phyloP scores from a whole-genome alignment of 1,140 invertebrate genomes.

The Eubasilissa regina region DNA sequence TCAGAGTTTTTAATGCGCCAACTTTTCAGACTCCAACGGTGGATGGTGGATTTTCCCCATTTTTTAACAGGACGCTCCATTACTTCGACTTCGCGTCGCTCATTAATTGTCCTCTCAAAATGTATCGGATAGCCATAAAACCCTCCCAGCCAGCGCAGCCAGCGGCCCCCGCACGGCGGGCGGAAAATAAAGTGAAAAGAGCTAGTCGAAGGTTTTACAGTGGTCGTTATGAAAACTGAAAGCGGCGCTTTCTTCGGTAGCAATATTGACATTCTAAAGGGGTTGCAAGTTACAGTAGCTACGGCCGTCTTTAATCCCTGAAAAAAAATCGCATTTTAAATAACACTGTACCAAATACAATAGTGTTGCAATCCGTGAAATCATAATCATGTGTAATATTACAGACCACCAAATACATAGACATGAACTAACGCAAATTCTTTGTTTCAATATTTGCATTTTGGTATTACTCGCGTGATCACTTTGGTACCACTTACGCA shows the following conservation, averaged over 20 bases:
- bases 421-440: no score
- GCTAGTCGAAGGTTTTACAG: neutral
- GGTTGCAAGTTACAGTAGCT: neutral
- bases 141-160: neutral
- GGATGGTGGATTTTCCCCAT: constrained; percentile 1
- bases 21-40: constrained; percentile 25
- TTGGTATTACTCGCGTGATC: no score
- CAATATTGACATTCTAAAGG: constrained; percentile 32
- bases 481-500: no score
- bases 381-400: no score
- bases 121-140: constrained; percentile 51
- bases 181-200: constrained; percentile 38
- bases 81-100: constrained; percentile 23
- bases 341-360: no score
- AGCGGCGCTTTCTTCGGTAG: neutral
- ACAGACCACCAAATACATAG: no score
- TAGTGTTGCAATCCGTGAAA: no score
- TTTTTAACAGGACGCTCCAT: constrained; percentile 35
- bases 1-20: constrained; percentile 39
- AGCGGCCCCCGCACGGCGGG: neutral
- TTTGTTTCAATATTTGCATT: no score
- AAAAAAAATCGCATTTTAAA: no score
- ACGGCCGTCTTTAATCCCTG: no score
- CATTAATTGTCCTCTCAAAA: constrained; percentile 46
- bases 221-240: constrained; percentile 35